A percentile compares a stretch with the other conserved stretches of the same genome.
phyloP scores from a whole-genome alignment of 1,140 invertebrate species.

The Orius insidiosus region DNA sequence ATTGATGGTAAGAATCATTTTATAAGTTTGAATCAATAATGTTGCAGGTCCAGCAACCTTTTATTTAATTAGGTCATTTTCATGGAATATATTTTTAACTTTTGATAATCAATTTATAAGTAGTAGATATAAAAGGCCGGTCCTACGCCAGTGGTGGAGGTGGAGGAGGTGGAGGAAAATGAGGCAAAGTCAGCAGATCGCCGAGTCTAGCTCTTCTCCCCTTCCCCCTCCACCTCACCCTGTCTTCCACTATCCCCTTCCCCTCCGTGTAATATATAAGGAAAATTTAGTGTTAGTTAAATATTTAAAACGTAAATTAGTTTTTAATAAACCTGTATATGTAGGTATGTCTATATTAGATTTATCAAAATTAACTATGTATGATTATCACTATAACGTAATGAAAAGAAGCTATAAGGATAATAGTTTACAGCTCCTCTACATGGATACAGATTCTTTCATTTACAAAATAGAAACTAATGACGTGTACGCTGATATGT shows the following conservation, averaged over 20 bases:
- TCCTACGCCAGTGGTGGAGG: too few species aligned
- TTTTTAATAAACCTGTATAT: constrained; percentile 15
- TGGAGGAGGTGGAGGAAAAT: too few species aligned
- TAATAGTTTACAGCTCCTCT: constrained; percentile 19
- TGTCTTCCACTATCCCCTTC: constrained; percentile 9
- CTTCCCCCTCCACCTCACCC: too few species aligned
- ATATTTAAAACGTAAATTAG: constrained; percentile 1
- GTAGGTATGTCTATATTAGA: constrained; percentile 16
- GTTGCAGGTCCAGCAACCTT: too few species aligned
- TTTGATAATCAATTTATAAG: too few species aligned
- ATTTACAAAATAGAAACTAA: constrained; percentile 23
- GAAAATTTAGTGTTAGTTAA: constrained; percentile 13
- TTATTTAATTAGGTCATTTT: too few species aligned
- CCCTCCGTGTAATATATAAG: constrained; percentile 5
- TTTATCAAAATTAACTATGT: constrained; percentile 16
- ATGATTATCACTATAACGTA: constrained; percentile 16
- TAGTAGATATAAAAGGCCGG: too few species aligned
- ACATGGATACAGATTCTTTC: constrained; percentile 27
- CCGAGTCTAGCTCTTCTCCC: constrained; percentile 20
- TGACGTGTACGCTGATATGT: constrained; percentile 16
- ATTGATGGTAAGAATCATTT: too few species aligned
- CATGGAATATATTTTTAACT: too few species aligned
- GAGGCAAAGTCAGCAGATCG: constrained; percentile 24
- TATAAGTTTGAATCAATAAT: too few species aligned
- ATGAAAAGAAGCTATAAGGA: constrained; percentile 10